phyloP scores from a whole-genome alignment of 1,140 invertebrate species.

The Lerema accius region DNA sequence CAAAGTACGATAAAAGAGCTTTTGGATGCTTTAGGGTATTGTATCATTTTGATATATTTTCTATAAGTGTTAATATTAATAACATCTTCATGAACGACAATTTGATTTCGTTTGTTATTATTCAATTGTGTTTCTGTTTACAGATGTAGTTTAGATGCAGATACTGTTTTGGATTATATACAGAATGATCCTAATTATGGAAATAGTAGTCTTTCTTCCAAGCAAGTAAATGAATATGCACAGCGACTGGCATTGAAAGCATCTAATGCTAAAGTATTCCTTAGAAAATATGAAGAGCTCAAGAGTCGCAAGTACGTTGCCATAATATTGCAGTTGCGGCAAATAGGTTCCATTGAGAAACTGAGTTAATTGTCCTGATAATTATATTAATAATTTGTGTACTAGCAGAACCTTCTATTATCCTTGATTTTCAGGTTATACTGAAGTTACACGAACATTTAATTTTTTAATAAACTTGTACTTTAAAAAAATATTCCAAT shows the following conservation, averaged over 20 bases:
- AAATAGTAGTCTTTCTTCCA: constrained; percentile 69
- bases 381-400: too few species aligned
- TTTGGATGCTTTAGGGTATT: constrained; percentile 76
- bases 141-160: constrained; percentile 78
- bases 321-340: not conserved
- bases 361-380: too few species aligned
- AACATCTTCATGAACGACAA: not conserved
- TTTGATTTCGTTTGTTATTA: not conserved
- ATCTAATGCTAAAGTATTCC: constrained; percentile 71
- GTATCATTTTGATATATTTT: not conserved
- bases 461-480: too few species aligned
- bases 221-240: constrained; percentile 77
- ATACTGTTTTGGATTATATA: constrained; percentile 77
- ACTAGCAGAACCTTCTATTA: too few species aligned
- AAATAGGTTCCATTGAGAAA: too few species aligned
- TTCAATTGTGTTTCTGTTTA: constrained; percentile 47
- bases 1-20: constrained; percentile 79
- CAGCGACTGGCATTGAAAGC: constrained; percentile 74
- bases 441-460: too few species aligned
- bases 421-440: too few species aligned
- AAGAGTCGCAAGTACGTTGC: constrained; percentile 71
- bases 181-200: constrained; percentile 80
- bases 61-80: too few species aligned
- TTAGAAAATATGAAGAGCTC: constrained; percentile 80
- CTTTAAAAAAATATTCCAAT: too few species aligned